These are phyloP conservation scores for Catharus bicknelli DNA, from an alignment of 2,113 vertebrate species.

Conservation along the genomic window DNA sequence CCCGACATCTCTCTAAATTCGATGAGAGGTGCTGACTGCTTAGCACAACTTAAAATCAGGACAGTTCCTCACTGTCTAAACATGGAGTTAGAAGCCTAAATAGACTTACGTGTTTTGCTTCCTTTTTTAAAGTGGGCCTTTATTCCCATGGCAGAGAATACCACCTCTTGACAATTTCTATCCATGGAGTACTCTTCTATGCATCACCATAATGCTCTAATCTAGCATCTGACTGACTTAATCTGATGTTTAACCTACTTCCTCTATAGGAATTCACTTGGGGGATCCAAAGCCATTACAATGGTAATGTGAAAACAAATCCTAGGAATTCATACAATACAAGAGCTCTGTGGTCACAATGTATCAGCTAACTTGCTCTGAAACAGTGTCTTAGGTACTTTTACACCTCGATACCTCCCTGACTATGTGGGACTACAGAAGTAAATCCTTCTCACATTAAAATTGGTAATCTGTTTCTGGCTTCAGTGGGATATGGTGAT, in stretches of 20 bases:
- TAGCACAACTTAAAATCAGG: constrained; percentile 24
- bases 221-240: constrained; percentile 4
- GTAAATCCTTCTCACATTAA: neutral
- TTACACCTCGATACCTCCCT: neutral
- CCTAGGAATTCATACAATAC: neutral
- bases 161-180: neutral
- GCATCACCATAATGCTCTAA: neutral
- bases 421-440: neutral
- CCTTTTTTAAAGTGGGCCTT: neutral
- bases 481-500: neutral
- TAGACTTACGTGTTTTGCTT: neutral
- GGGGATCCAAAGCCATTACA: neutral
- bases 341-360: neutral
- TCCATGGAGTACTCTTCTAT: neutral
- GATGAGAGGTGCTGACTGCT: neutral
- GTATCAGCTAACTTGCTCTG: neutral
- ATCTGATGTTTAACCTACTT: constrained; percentile 5
- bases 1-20: neutral
- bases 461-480: neutral
- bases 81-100: constrained; percentile 20
- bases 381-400: neutral
- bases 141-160: neutral
- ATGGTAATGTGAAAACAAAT: neutral
- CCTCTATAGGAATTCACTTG: neutral
- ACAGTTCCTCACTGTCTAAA: constrained; percentile 12